These are phyloP conservation scores for Steromphala cineraria DNA, from an alignment of 2,888 invertebrate genomes.

Conservation along the genomic window DNA sequence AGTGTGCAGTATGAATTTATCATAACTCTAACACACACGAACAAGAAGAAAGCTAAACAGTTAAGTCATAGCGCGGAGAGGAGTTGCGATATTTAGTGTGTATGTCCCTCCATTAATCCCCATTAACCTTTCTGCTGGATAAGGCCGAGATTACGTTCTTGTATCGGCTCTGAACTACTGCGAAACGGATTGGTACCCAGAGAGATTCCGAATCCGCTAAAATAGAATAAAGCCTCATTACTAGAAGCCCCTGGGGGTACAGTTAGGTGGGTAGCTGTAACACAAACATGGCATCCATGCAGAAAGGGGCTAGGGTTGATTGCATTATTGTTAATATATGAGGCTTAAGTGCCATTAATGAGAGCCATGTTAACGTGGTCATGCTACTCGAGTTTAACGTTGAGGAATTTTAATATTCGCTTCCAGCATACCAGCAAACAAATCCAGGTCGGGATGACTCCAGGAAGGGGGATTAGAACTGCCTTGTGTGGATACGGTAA, in stretches of 20 bases:
- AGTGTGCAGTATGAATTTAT: no score
- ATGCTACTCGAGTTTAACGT: not conserved
- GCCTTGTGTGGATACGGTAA: no score
- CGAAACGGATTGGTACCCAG: not conserved
- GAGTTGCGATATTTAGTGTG: not conserved
- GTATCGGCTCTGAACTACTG: not conserved
- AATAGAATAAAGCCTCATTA: not conserved
- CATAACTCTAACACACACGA: no score
- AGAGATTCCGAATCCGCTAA: not conserved
- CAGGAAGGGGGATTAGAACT: no score
- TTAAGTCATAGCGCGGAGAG: no score
- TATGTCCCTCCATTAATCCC: not conserved
- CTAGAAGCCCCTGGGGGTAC: not conserved
- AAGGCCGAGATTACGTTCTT: not conserved
- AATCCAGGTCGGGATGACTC: not conserved
- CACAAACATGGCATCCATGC: not conserved
- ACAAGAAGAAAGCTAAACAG: no score
- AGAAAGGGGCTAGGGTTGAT: not conserved
- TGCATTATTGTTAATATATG: constrained; percentile 2
- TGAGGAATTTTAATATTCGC: not conserved
- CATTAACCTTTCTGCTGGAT: not conserved
- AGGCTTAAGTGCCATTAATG: constrained; percentile 10
- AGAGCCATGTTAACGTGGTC: not conserved
- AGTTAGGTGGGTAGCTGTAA: not conserved
- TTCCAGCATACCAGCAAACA: not conserved